Evolutionary conservation across 2,113 vertebrate genomes (phyloP).

Genomic region (Pelecanus crispus): DNA sequence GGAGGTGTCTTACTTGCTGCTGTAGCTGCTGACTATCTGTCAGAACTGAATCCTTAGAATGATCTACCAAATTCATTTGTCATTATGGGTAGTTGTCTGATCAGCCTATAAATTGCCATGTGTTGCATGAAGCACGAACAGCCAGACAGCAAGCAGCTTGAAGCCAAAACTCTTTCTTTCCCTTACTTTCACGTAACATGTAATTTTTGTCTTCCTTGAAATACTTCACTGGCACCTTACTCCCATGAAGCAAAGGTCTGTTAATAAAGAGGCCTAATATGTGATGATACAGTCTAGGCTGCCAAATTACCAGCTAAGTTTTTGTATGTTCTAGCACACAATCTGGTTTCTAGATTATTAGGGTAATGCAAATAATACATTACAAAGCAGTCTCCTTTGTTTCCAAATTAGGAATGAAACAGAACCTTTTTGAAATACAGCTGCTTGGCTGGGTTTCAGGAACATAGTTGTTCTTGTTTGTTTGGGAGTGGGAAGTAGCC

Average conservation of each 20-base stretch:
- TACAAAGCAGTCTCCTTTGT: neutral
- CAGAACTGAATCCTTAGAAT: neutral
- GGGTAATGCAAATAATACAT: neutral
- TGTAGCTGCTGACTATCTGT: neutral
- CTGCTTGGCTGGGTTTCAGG: neutral
- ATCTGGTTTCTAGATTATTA: neutral
- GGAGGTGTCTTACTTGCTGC: neutral
- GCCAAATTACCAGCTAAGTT: neutral
- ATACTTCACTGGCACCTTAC: neutral
- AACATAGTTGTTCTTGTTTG: neutral
- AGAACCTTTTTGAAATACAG: neutral
- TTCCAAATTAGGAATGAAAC: neutral
- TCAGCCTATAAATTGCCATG: neutral
- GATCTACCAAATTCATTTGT: neutral
- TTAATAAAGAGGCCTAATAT: neutral
- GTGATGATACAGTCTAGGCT: neutral
- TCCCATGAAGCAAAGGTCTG: neutral
- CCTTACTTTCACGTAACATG: neutral
- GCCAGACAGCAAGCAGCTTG: neutral
- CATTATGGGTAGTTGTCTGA: neutral
- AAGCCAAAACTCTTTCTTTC: neutral
- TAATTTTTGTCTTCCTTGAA: neutral
- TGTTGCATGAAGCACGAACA: neutral
- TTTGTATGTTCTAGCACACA: neutral
- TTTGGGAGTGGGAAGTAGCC: neutral